These are phyloP conservation scores for Struthidea cinerea DNA, from an alignment of 2,113 vertebrate species.

Conservation along the genomic window DNA sequence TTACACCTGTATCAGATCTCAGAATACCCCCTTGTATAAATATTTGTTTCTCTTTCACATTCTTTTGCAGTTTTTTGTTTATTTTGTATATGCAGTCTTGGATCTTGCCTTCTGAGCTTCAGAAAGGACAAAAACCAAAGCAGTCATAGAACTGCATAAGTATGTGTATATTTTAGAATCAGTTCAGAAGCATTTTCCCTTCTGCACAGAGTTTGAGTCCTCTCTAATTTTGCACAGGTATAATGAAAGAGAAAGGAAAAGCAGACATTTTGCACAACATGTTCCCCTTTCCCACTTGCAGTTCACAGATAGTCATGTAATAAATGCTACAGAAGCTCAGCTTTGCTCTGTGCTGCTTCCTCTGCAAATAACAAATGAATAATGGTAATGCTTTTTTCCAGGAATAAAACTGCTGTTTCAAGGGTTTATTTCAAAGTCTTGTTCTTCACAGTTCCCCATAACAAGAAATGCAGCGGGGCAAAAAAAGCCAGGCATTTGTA, in stretches of 20 bases:
- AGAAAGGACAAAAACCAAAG: background rate
- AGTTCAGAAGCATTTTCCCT: background rate
- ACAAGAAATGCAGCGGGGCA: background rate
- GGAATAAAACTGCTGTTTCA: background rate
- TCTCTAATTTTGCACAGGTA: background rate
- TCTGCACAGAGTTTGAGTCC: background rate
- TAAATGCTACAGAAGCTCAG: background rate
- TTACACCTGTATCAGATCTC: background rate
- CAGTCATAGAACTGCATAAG: background rate
- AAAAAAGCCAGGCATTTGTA: background rate
- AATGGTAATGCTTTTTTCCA: background rate
- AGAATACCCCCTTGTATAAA: background rate
- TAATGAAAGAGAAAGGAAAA: background rate
- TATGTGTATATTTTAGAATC: background rate
- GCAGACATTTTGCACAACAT: background rate
- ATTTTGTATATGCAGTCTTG: background rate
- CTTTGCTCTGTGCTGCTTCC: background rate
- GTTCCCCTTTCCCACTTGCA: background rate
- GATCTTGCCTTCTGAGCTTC: background rate
- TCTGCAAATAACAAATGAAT: background rate
- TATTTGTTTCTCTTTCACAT: background rate
- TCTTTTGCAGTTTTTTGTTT: background rate
- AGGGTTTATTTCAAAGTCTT: background rate
- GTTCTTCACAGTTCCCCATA: background rate
- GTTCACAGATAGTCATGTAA: background rate